Percentiles rank a stretch among this genome's conserved stretches.
These are phyloP conservation scores for Microplitis mediator DNA, from an alignment of 1,140 invertebrate genomes.

Conservation along the genomic window DNA sequence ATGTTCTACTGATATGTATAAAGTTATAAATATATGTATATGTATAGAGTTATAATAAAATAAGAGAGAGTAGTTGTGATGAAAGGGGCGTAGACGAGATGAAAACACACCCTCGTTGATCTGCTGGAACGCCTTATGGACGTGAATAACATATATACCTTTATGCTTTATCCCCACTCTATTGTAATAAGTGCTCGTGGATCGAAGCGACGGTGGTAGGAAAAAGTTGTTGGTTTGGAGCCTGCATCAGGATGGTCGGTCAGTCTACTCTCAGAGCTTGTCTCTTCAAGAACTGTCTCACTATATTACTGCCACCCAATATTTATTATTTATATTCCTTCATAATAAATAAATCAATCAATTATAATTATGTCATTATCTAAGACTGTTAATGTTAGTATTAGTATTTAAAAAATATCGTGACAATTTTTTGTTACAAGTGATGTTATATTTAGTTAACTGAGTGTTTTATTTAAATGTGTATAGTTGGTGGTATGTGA, in stretches of 20 bases:
- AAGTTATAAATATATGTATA: too few species aligned
- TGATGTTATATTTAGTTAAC: neutral
- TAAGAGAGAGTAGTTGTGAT: neutral
- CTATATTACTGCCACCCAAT: too few species aligned
- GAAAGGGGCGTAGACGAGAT: conserved; percentile 20
- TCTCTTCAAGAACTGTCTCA: conserved; percentile 40
- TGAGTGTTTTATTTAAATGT: neutral
- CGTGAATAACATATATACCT: conserved; percentile 3
- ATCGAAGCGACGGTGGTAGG: conserved; percentile 39
- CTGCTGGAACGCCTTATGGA: conserved; percentile 19
- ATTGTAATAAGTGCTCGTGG: conserved; percentile 25
- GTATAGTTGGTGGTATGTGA: neutral
- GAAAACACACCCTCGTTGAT: conserved; percentile 25
- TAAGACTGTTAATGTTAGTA: neutral
- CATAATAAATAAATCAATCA: too few species aligned
- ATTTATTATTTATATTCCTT: too few species aligned
- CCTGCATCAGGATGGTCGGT: conserved; percentile 39
- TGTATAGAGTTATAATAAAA: neutral
- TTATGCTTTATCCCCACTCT: neutral
- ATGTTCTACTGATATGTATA: too few species aligned
- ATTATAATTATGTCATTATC: too few species aligned
- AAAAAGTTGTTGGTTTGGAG: conserved; percentile 42
- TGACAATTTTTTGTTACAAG: neutral
- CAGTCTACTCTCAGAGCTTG: conserved; percentile 58
- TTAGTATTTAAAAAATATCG: neutral